Evolutionary conservation across 1,140 invertebrate genomes (phyloP), one percentile per base, ranked within the genome.

Genomic region (Ericerus pela): DNA sequence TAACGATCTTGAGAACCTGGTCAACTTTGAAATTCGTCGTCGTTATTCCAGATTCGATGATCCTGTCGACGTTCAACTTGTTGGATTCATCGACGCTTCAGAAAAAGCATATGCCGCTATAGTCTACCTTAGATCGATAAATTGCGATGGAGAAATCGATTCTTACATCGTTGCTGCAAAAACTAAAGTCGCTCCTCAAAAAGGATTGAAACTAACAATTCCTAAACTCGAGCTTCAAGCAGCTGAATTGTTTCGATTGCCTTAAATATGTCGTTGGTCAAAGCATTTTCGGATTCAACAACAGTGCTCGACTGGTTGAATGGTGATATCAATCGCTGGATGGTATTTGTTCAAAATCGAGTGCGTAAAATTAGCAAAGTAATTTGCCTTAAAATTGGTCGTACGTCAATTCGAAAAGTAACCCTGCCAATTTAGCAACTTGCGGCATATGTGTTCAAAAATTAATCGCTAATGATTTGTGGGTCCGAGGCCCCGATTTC

Each of bases 261-360:
- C 20, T 24, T 38, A 24, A 8, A 47, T 24, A 24, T 54, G 4
- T 5, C 4, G 0, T 1, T n/a, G 4, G 11, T 29, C 8, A 3
- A n/a, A 0, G 57, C 59, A 10, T 67, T 64, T 64, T 59, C 62
- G 1, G 65, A 69, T 57, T 67, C 65, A 1, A 60, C 63, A 31
- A 61, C 67, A 0, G 60, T 62, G 0, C 56, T 69, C 4, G 61
- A 62, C 2, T 69, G 67, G 67, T 38, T 70, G 8, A 58, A 63
- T 36, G 63, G 55, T 14, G 56, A 58, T 0, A 51, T 60, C 18
- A 59, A 29, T 24, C 56, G 43, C 31, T 67, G 65, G 64, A 64
- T 66, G 37, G 62, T 53, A 12, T 56, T 56, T 26, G 43, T 56
- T 0, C 30, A 37, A 0, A 51, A 56, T 26, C 41, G 41, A 2